These are phyloP conservation scores for Nomia melanderi DNA, from an alignment of 1,140 invertebrate species.

Conservation along the genomic window DNA sequence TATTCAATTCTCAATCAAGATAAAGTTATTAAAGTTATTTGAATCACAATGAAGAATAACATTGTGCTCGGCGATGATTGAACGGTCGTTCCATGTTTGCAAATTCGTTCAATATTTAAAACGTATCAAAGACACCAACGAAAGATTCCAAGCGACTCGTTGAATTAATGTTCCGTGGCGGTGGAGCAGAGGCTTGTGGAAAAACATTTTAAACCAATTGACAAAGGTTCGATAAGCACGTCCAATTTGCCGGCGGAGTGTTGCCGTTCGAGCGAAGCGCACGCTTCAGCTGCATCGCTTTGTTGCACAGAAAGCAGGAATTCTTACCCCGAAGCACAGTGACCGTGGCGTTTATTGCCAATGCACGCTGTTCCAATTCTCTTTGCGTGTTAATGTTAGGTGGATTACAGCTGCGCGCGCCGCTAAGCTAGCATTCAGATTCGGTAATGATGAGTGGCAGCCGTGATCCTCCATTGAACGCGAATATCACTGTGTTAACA, in stretches of 20 bases:
- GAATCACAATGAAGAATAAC: too few species aligned
- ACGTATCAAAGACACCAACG: too few species aligned
- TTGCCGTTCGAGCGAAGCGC: not conserved
- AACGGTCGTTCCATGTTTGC: too few species aligned
- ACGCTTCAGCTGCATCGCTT: not conserved
- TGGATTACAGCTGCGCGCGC: not conserved
- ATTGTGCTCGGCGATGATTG: too few species aligned
- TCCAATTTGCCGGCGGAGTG: not conserved
- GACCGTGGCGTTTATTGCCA: constrained; percentile 5
- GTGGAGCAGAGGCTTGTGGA: not conserved
- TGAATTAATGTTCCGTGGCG: too few species aligned
- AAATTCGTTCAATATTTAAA: too few species aligned
- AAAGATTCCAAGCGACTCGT: too few species aligned
- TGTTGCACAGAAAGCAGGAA: not conserved
- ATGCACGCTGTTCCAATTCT: constrained; percentile 2
- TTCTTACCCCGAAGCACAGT: not conserved
- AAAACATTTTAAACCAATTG: not conserved
- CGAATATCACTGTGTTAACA: not conserved
- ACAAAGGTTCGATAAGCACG: not conserved
- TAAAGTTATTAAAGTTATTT: too few species aligned
- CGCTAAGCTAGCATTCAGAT: constrained; percentile 10
- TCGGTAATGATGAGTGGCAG: constrained; percentile 27
- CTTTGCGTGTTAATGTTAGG: constrained; percentile 3
- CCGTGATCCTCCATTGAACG: not conserved
- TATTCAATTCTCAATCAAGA: too few species aligned